Conservation (phyloP, 2,797 vertebrate species). For the Anguilla megastoma region DNA sequence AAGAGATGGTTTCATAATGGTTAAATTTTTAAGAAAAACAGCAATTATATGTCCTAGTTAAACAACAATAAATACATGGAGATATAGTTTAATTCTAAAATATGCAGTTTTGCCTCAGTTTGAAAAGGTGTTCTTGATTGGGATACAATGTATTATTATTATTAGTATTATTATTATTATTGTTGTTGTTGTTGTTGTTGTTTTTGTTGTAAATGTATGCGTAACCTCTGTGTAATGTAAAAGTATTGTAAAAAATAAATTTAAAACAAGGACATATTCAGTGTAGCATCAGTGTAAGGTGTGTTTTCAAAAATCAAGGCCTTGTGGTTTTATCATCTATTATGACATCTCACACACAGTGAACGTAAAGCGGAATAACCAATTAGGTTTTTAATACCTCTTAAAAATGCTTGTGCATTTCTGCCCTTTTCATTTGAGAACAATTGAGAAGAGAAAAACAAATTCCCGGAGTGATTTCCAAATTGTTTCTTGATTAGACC, state of each 20-base stretch:
- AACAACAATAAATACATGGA: background rate
- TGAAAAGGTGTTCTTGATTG: background rate
- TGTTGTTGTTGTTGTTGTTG: background rate
- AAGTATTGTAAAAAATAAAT: background rate
- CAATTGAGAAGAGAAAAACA: slow-evolving; percentile 44
- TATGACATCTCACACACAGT: background rate
- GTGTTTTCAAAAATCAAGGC: background rate
- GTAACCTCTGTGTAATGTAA: background rate
- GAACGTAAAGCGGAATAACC: background rate
- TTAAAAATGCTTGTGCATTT: background rate
- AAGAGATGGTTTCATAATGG: slow-evolving; percentile 9
- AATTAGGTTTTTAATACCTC: background rate
- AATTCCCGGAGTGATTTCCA: slow-evolving; percentile 52
- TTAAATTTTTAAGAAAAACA: background rate
- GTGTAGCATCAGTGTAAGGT: background rate
- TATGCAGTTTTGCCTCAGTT: background rate
- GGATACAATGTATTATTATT: background rate
- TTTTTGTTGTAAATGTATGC: background rate
- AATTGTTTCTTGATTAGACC: slow-evolving; percentile 64
- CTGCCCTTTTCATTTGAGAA: slow-evolving; percentile 27
- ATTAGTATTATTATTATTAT: background rate
- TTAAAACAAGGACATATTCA: background rate
- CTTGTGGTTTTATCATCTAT: background rate
- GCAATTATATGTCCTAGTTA: slow-evolving; percentile 1
- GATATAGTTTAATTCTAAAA: background rate